These are phyloP conservation scores for Scyliorhinus canicula DNA, from an alignment of 2,797 vertebrate genomes.

Conservation along the genomic window DNA sequence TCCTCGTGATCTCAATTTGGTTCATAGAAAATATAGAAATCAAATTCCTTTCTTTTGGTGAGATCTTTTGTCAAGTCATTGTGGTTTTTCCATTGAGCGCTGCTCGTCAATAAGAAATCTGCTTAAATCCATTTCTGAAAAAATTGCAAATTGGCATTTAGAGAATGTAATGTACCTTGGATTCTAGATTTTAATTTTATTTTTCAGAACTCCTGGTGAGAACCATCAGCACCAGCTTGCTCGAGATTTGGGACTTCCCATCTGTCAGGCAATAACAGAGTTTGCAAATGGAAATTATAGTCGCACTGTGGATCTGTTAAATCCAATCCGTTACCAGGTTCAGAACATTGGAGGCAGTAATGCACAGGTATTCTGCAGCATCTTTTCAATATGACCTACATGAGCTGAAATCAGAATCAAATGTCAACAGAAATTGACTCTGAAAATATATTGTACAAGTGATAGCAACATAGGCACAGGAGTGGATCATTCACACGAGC, in stretches of 20 bases:
- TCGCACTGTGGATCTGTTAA: slow-evolving; percentile 67
- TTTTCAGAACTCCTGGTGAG: slow-evolving; percentile 68
- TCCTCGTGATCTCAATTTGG: neutral
- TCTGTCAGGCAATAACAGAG: slow-evolving; percentile 79
- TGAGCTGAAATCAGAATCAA: neutral
- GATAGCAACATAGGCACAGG: neutral
- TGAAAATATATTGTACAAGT: too few species aligned
- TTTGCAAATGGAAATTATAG: slow-evolving; percentile 71
- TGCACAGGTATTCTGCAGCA: slow-evolving; percentile 70
- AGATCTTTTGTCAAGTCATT: neutral
- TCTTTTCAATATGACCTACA: neutral
- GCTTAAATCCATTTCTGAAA: neutral
- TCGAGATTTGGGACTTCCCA: slow-evolving; percentile 63
- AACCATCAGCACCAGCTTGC: slow-evolving; percentile 69
- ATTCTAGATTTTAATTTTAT: neutral
- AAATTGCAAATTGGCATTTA: neutral
- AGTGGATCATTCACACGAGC: neutral
- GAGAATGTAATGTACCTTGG: neutral
- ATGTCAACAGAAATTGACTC: neutral
- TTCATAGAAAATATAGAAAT: neutral
- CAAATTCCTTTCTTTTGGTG: neutral
- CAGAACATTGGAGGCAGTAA: slow-evolving; percentile 77
- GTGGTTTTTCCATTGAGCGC: neutral
- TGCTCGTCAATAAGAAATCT: neutral
- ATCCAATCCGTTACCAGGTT: slow-evolving; percentile 72